Evolutionary conservation across 2,113 vertebrate species (phyloP).

Genomic region (Tursiops truncatus): DNA sequence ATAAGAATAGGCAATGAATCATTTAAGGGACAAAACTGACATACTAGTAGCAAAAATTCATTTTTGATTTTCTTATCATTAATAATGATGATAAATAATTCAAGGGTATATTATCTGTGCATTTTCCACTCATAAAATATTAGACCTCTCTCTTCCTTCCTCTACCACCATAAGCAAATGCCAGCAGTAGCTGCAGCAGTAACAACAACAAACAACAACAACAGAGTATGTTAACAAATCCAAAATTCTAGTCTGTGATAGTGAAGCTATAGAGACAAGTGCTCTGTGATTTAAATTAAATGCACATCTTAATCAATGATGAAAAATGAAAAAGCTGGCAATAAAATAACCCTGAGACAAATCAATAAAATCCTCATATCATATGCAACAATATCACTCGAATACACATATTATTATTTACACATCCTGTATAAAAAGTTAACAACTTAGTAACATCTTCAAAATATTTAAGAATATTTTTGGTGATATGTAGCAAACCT

Average conservation of each 20-base stretch:
- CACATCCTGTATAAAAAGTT: not conserved
- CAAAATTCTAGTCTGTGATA: not conserved
- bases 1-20: constrained; percentile 59
- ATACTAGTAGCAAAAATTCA: not conserved
- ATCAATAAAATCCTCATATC: not conserved
- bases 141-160: not conserved
- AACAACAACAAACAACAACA: not conserved
- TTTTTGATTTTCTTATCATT: not conserved
- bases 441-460: not conserved
- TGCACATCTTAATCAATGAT: not conserved
- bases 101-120: not conserved
- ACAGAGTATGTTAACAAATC: not conserved
- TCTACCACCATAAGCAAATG: not conserved
- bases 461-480: constrained; percentile 9
- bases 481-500: not conserved
- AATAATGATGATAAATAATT: not conserved
- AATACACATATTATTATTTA: not conserved
- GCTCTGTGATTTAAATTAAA: not conserved
- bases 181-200: not conserved
- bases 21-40: not conserved
- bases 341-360: not conserved
- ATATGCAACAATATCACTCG: not conserved
- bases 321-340: not conserved
- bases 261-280: not conserved
- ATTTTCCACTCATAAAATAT: not conserved